Evolutionary conservation across 2,888 invertebrate species (phyloP).

Genomic region (Gonocerus acuteangulatus): DNA sequence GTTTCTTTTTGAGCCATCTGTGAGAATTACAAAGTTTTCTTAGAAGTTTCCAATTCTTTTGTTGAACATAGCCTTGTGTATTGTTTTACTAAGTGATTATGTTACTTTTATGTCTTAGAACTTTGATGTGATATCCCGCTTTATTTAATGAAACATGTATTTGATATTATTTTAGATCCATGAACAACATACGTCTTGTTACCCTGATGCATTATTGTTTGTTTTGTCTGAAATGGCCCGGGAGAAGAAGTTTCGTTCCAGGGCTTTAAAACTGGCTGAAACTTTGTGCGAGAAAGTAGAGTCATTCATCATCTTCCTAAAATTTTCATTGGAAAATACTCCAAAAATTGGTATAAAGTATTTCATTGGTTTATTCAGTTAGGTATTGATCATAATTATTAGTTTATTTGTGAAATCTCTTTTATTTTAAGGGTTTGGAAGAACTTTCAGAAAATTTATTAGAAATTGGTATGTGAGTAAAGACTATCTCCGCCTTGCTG

Average conservation of each 20-base stretch:
- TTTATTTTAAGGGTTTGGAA: slow-evolving; percentile 19
- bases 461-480: slow-evolving; percentile 33
- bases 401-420: not conserved
- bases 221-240: slow-evolving; percentile 29
- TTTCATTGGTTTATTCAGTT: not conserved
- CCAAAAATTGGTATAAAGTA: slow-evolving; percentile 28
- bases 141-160: no score
- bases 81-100: no score
- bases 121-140: no score
- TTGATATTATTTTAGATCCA: slow-evolving; percentile 24
- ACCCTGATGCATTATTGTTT: slow-evolving; percentile 29
- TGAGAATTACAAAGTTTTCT: no score
- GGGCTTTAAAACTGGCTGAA: slow-evolving; percentile 27
- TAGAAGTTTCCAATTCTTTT: no score
- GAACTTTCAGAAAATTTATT: slow-evolving; percentile 29
- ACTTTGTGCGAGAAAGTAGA: slow-evolving; percentile 27
- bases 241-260: slow-evolving; percentile 11
- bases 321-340: slow-evolving; percentile 28
- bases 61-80: no score
- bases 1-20: no score
- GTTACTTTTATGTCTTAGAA: no score
- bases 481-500: slow-evolving; percentile 30
- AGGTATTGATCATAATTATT: not conserved
- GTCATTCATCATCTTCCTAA: slow-evolving; percentile 28
- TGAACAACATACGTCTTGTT: slow-evolving; percentile 23